Percentiles rank a stretch among this genome's conserved stretches.
These are phyloP conservation scores for Hypomecis atomaria DNA, from an alignment of 2,888 invertebrate genomes.

Conservation along the genomic window DNA sequence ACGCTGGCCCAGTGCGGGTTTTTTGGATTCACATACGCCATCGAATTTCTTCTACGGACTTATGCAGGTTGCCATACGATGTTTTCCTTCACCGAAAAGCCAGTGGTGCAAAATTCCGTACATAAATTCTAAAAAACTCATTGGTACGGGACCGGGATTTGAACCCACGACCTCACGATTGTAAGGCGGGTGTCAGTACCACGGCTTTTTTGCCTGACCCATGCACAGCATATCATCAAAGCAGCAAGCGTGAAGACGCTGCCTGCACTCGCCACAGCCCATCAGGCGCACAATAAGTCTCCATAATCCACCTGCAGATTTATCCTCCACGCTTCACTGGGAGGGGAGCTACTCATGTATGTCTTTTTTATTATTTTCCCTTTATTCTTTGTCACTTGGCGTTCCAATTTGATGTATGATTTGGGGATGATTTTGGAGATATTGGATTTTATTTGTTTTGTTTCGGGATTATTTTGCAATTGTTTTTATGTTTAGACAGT, in stretches of 20 bases:
- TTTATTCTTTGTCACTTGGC: constrained; percentile 49
- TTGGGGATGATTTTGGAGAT: constrained; percentile 28
- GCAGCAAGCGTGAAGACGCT: constrained; percentile 1
- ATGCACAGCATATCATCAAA: no score
- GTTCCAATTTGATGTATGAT: constrained; percentile 38
- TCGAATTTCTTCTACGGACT: no score
- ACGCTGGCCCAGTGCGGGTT: no score
- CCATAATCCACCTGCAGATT: constrained; percentile 68
- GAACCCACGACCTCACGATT: no score
- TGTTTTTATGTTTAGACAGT: constrained; percentile 2
- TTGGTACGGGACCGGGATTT: no score
- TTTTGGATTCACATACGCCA: no score
- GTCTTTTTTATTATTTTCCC: constrained; percentile 66
- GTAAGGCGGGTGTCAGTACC: no score
- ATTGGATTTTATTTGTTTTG: constrained; percentile 32
- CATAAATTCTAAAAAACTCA: no score
- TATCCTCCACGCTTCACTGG: constrained; percentile 66
- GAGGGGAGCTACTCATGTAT: constrained; percentile 67
- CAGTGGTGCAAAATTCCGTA: no score
- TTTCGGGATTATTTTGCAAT: constrained; percentile 16
- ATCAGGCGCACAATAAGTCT: constrained; percentile 50
- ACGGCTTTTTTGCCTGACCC: no score
- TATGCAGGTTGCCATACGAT: no score
- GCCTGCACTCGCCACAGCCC: constrained; percentile 45
- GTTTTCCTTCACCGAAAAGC: no score